Conservation (phyloP, 2,113 vertebrate genomes). For the Brachypteracias leptosomus region DNA sequence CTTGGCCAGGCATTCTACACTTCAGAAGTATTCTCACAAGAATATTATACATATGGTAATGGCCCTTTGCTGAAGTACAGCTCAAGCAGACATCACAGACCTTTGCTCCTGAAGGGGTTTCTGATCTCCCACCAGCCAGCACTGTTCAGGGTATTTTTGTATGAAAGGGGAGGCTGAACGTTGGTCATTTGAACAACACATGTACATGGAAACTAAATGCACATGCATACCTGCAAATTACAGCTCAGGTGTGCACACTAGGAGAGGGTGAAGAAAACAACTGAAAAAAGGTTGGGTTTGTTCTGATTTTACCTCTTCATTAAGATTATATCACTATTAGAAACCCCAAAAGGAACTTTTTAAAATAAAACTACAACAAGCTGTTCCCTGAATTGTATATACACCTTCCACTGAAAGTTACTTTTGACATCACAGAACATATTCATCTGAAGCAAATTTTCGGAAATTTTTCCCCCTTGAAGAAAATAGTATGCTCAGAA, state of each 20-base stretch:
- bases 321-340: background rate
- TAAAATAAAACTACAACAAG: background rate
- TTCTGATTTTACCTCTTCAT: background rate
- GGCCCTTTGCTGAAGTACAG: background rate
- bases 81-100: background rate
- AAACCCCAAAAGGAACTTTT: background rate
- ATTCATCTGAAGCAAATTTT: background rate
- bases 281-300: background rate
- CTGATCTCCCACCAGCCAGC: background rate
- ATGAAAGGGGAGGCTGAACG: background rate
- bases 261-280: background rate
- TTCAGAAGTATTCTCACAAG: background rate
- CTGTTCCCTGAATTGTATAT: background rate
- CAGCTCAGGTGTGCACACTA: background rate
- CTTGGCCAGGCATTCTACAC: background rate
- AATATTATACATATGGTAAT: background rate
- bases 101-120: background rate
- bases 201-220: background rate
- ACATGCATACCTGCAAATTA: background rate
- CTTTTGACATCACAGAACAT: background rate
- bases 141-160: background rate
- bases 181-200: background rate
- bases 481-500: background rate
- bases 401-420: background rate
- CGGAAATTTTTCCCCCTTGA: background rate